Percentiles rank a stretch among this genome's conserved stretches.
Conservation (phyloP, 37 sponge, comb jelly and placozoan genomes). For the Spongilla lacustris region DNA sequence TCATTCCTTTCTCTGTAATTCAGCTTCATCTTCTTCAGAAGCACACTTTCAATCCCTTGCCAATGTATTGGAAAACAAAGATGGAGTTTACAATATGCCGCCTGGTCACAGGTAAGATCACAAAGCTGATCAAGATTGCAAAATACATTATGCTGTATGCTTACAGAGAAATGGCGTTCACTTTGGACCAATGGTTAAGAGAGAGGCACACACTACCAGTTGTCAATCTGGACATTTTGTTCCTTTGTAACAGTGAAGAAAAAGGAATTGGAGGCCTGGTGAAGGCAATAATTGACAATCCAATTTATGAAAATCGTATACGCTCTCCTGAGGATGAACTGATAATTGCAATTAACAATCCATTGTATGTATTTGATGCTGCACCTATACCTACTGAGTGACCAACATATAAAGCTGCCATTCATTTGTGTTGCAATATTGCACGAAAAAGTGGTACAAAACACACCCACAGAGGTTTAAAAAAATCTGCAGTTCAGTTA, state of each 20-base stretch:
- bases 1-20: background rate
- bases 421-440: background rate
- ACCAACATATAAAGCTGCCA: background rate
- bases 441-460: no score
- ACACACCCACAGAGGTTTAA: background rate
- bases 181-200: slow-evolving; percentile 76
- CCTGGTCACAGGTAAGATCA: slow-evolving; percentile 36
- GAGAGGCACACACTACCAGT: slow-evolving; percentile 72
- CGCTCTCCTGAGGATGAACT: slow-evolving; percentile 72
- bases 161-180: slow-evolving; percentile 57
- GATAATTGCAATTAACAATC: slow-evolving; percentile 75
- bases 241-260: slow-evolving; percentile 41
- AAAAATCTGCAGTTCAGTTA: background rate
- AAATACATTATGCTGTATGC: background rate
- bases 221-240: slow-evolving; percentile 53
- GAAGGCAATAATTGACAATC: slow-evolving; percentile 72
- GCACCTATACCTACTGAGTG: background rate
- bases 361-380: slow-evolving; percentile 42
- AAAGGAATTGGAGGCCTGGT: slow-evolving; percentile 64
- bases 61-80: slow-evolving; percentile 50
- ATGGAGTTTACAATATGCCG: slow-evolving; percentile 31
- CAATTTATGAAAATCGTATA: slow-evolving; percentile 31
- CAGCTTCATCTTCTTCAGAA: slow-evolving; percentile 30
- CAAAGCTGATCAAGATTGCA: background rate
- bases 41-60: slow-evolving; percentile 51